Base-by-base conservation (phyloP, 2,888 invertebrate genomes). In the Augochlorella aurata region DNA sequence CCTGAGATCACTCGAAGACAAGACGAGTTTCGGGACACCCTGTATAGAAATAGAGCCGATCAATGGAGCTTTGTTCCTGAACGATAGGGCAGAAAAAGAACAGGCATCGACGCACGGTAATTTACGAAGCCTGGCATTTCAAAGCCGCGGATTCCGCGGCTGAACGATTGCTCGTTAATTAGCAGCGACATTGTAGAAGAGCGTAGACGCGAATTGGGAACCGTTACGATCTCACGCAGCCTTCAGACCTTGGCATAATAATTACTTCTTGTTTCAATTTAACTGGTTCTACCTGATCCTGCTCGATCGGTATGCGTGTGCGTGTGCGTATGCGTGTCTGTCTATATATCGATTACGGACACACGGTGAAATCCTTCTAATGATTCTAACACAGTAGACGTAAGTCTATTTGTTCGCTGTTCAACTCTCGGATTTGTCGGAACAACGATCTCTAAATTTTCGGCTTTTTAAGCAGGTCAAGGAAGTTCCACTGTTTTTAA, bases 161-260 rank as follows among this genome's bases (percentile, higher is more conserved):
- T 8, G 8, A 9, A 21, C 3, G 44, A 24, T 49, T 18, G 58
- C 50, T 29, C 45, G 24, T 79, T 78, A 83, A 84, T 79, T 79
- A 71, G 45, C 44, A 45, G n/a, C 38, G 68, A 69, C 58, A 58
- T 58, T 18, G 52, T 29, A 9, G 38, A 65, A 44, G 71, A 67
- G 74, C 79, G 82, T 77, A 67, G 67, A 63, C 82, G 77, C 61
- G 67, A 87, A 73, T 73, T 77, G 74, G 67, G 70, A 82, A 86
- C 87, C 80, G 77, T 86, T 85, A 87, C 66, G 67, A 76, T 76
- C 73, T 7, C 74, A 71, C 63, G 71, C 82, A 67, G 67, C 49
- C 58, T 58, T 61, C 65, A 29, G 74, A 67, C 79, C 79, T 83
- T 79, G 79, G 83, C 79, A 77, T 83, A 83, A 84, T 77, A 77